A percentile compares a stretch with the other conserved stretches of the same genome.
These are phyloP conservation scores for Morpho deidamia DNA, from an alignment of 2,888 invertebrate species.

Conservation along the genomic window DNA sequence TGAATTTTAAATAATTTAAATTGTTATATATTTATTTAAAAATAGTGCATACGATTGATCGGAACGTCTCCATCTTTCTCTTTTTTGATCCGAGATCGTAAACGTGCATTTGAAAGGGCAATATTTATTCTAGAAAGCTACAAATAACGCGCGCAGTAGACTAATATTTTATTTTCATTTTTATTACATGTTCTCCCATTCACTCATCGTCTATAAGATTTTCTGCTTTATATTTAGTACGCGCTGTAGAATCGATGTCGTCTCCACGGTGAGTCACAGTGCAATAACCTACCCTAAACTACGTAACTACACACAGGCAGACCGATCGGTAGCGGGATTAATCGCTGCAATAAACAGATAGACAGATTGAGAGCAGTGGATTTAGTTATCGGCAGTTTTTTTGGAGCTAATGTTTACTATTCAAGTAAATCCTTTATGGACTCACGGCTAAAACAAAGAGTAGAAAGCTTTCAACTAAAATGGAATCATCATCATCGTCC, in stretches of 20 bases:
- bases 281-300: slow-evolving; percentile 25
- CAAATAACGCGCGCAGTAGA: no score
- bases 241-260: slow-evolving; percentile 15
- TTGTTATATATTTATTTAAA: no score
- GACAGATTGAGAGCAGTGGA: slow-evolving; percentile 4
- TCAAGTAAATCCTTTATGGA: neutral
- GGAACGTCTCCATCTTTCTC: no score
- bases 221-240: slow-evolving; percentile 15
- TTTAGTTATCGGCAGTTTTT: slow-evolving; percentile 2
- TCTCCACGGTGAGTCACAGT: slow-evolving; percentile 24
- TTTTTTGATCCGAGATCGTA: no score
- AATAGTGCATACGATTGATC: no score
- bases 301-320: slow-evolving; percentile 5
- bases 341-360: slow-evolving; percentile 17
- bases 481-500: no score
- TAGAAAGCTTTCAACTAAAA: neutral
- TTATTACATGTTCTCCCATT: no score
- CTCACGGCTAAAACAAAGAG: neutral
- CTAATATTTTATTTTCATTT: no score
- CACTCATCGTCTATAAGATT: no score
- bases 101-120: no score
- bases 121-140: no score
- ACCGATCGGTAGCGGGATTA: slow-evolving; percentile 27
- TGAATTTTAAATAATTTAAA: no score
- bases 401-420: neutral